Evolutionary conservation across 1,140 invertebrate species (phyloP).

Genomic region (Seison nebaliae): DNA sequence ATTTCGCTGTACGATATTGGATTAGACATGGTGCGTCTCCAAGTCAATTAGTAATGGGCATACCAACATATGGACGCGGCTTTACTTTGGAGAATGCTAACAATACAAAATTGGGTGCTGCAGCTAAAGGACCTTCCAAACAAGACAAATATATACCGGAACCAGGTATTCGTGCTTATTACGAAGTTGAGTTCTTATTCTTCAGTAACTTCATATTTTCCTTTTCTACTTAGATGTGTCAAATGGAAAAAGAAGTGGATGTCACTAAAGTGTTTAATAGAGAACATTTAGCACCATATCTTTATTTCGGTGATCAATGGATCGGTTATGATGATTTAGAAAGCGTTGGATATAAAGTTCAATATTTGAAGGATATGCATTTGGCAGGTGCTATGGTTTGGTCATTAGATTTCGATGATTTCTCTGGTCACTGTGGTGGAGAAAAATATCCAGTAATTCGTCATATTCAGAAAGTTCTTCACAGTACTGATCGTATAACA

Average conservation of each 20-base stretch:
- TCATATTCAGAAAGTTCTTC: not conserved
- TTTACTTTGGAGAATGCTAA: slow-evolving; percentile 43
- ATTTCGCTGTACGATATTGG: slow-evolving; percentile 34
- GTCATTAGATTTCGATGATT: slow-evolving; percentile 12
- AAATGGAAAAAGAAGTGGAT: not conserved
- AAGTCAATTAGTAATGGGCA: slow-evolving; percentile 51
- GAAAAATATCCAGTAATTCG: slow-evolving; percentile 12
- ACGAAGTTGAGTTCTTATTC: slow-evolving; percentile 42
- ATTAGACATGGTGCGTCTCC: slow-evolving; percentile 43
- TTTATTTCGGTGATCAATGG: slow-evolving; percentile 60
- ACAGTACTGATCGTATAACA: slow-evolving; percentile 1
- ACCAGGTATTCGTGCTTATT: slow-evolving; percentile 64
- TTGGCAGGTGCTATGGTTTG: slow-evolving; percentile 11
- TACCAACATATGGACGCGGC: slow-evolving; percentile 62
- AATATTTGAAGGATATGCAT: slow-evolving; percentile 1
- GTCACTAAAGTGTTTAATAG: slow-evolving; percentile 4
- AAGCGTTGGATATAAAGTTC: slow-evolving; percentile 15
- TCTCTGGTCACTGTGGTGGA: slow-evolving; percentile 8
- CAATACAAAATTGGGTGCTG: slow-evolving; percentile 56
- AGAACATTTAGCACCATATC: slow-evolving; percentile 36
- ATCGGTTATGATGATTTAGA: slow-evolving; percentile 61
- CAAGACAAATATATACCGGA: slow-evolving; percentile 56
- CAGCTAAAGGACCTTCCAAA: slow-evolving; percentile 40
- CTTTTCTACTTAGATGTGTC: slow-evolving; percentile 52
- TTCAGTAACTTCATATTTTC: slow-evolving; percentile 64